Evolutionary conservation across 2,113 vertebrate species (phyloP), one percentile per base, ranked within the genome.

Genomic region (Chionis minor): DNA sequence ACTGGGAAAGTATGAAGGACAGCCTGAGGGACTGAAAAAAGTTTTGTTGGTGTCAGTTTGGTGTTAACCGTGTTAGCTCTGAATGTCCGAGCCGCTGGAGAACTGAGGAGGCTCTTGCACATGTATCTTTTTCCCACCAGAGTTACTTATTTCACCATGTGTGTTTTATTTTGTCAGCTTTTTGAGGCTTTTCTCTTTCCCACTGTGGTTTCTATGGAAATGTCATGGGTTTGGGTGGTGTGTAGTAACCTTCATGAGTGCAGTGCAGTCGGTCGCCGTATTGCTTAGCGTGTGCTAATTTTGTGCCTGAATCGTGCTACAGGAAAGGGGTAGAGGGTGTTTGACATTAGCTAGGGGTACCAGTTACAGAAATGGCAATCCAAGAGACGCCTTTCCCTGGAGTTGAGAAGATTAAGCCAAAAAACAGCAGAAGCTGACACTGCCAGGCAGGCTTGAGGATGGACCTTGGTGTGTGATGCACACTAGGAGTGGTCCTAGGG

Each of bases 171-270:
- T 86, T 81, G 78, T 75, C 91, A 91, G 89, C 69, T 95, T 92
- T 96, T 95, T 87, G 85, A 75, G 91, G 85, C 70, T 82, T 81
- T 74, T 93, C 52, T 92, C 69, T 88, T 96, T 93, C 88, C 89
- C 42, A 3, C 90, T 82, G 82, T 90, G 88, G 95, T 97, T 96
- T 81, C 96, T 94, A 91, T 95, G 96, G 96, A 92, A 96, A 96
- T 96, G 93, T 87, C 87, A 74, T 52, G 74, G 93, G 88, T 82
- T 94, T 81, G 86, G 95, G 92, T 84, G 91, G 83, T 84, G 84
- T 74, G 74, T 71, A 59, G 92, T 94, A 87, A 96, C 92, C 92
- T 87, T 96, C 80, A 61, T 72, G 81, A 77, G 72, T 93, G 96
- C 90, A 44, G 95, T 84, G 62, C 75, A 87, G 81, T 70, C 78